phyloP scores from a whole-genome alignment of 2,113 vertebrate species.

The Callipepla squamata region DNA sequence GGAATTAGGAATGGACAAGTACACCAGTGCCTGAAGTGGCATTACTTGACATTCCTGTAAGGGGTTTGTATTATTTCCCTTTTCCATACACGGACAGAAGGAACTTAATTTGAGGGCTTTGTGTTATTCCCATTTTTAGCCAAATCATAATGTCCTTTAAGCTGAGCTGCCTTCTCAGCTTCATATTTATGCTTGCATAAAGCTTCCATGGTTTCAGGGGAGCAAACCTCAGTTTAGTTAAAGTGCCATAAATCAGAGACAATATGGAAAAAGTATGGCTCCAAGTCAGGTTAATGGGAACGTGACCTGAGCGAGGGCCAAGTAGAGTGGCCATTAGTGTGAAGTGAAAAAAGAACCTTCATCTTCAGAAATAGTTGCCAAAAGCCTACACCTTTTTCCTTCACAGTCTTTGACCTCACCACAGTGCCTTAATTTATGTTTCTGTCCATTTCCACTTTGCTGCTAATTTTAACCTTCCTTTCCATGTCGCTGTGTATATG shows the following conservation, averaged over 20 bases:
- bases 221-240: conserved; percentile 43
- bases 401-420: background rate
- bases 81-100: background rate
- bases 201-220: background rate
- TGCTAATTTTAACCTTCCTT: conserved; percentile 17
- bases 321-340: background rate
- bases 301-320: background rate
- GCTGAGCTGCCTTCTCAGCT: background rate
- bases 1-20: background rate
- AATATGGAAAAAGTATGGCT: conserved; percentile 8
- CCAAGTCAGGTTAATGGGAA: conserved; percentile 29
- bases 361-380: conserved; percentile 23
- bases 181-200: conserved; percentile 33
- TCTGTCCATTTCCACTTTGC: background rate
- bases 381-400: background rate
- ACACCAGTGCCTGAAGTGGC: background rate
- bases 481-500: background rate
- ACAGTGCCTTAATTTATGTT: conserved; percentile 21
- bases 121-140: background rate
- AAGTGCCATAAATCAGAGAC: conserved; percentile 19
- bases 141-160: conserved; percentile 8
- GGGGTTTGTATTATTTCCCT: background rate
- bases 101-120: background rate
- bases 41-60: background rate
- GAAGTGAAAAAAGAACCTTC: background rate